A percentile compares a stretch with the other conserved stretches of the same genome.
Evolutionary conservation across 2,113 vertebrate species (phyloP).

Genomic region (Psilopsiagon aurifrons): DNA sequence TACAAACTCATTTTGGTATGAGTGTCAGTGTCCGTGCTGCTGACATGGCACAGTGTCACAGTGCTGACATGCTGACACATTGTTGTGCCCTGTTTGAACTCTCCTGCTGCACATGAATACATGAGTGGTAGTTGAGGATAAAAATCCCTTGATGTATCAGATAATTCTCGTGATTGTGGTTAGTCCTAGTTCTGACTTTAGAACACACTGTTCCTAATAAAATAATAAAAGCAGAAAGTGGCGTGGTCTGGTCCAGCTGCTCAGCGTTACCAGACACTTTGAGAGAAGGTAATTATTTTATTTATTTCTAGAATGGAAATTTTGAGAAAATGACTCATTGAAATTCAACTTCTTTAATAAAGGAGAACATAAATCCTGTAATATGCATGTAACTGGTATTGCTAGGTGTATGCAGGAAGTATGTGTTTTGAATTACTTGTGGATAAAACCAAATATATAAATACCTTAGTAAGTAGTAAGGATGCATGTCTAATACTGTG

Average conservation of each 20-base stretch:
- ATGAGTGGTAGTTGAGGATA: neutral
- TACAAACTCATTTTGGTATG: neutral
- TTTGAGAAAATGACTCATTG: neutral
- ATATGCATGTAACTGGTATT: neutral
- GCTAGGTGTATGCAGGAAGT: neutral
- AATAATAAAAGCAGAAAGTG: neutral
- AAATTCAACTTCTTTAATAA: neutral
- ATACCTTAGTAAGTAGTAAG: neutral
- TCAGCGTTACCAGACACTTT: neutral
- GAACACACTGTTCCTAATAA: neutral
- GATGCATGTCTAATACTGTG: neutral
- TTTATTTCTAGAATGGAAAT: neutral
- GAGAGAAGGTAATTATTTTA: neutral
- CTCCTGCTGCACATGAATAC: neutral
- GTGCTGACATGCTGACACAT: neutral
- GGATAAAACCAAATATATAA: neutral
- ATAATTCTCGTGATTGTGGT: neutral
- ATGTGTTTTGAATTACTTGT: neutral
- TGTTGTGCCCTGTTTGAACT: neutral
- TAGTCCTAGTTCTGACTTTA: neutral
- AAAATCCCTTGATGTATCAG: neutral
- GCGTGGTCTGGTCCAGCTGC: neutral
- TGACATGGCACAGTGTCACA: neutral
- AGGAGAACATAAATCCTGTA: rapidly evolving
- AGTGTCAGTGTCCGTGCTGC: neutral